Percentiles rank a stretch among this genome's conserved stretches.
These are phyloP conservation scores for Zaprionus taronus DNA, from an alignment of 1,140 invertebrate genomes.

Conservation along the genomic window DNA sequence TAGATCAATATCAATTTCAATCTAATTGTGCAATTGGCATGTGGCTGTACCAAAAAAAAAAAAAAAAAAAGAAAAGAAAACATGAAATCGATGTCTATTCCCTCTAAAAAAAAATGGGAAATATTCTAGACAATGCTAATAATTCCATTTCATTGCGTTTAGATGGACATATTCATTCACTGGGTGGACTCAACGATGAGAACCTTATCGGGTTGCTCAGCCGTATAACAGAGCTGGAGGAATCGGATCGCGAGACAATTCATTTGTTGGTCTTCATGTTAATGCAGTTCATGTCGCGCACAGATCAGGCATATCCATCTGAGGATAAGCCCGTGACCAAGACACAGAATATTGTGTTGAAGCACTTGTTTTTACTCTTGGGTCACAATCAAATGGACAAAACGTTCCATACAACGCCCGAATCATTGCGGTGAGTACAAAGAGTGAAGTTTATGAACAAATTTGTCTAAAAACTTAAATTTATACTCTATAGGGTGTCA, in stretches of 20 bases:
- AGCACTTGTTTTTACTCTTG: conserved; percentile 96
- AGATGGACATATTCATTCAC: conserved; percentile 92
- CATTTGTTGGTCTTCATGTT: conserved; percentile 97
- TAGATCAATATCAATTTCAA: conserved; percentile 51
- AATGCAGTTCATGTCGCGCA: conserved; percentile 96
- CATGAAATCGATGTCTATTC: conserved; percentile 54
- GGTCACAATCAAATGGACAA: conserved; percentile 97
- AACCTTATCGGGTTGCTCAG: conserved; percentile 89
- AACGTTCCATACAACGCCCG: conserved; percentile 95
- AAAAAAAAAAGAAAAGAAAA: conserved; percentile 24
- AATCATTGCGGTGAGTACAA: conserved; percentile 89
- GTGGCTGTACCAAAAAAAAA: conserved; percentile 64
- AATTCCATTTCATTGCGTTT: conserved; percentile 28
- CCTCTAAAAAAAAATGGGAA: conserved; percentile 1
- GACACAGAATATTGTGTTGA: conserved; percentile 94
- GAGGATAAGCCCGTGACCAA: conserved; percentile 93
- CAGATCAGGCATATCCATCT: conserved; percentile 90
- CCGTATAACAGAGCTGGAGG: conserved; percentile 95
- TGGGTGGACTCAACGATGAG: conserved; percentile 90
- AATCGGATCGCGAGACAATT: conserved; percentile 97
- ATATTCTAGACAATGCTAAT: neutral
- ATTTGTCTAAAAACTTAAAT: too few relatives aligned
- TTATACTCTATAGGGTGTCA: conserved; percentile 86
- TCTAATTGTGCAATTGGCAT: conserved; percentile 81
- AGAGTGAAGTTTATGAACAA: neutral